Conservation (phyloP, 2,888 invertebrate genomes). For the Spilosoma lubricipeda region DNA sequence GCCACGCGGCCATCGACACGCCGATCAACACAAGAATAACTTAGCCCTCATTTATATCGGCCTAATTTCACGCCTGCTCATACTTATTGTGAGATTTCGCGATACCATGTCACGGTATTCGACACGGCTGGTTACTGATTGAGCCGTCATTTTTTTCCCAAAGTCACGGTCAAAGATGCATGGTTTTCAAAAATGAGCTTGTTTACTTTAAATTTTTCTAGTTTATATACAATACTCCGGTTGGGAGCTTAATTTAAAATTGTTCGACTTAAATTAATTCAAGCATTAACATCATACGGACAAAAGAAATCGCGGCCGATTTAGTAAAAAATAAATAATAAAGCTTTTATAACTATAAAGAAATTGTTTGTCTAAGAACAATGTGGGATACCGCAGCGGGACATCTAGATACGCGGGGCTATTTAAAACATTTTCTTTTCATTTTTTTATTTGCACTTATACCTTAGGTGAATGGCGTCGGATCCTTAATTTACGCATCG, state of each 20-base stretch:
- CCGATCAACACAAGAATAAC: constrained; percentile 68
- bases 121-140: constrained; percentile 78
- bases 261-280: constrained; percentile 73
- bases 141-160: constrained; percentile 70
- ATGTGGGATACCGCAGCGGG: constrained; percentile 82
- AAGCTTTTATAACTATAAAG: constrained; percentile 71
- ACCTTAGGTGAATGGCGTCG: constrained; percentile 75
- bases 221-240: constrained; percentile 52
- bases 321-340: constrained; percentile 78
- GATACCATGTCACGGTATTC: constrained; percentile 81
- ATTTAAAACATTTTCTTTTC: constrained; percentile 76
- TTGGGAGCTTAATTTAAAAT: constrained; percentile 64
- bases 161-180: constrained; percentile 27
- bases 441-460: constrained; percentile 75
- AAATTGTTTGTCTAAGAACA: constrained; percentile 86
- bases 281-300: constrained; percentile 73
- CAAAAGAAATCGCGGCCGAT: constrained; percentile 70
- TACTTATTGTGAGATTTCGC: constrained; percentile 79
- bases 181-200: constrained; percentile 23
- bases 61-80: constrained; percentile 83
- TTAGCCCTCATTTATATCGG: constrained; percentile 78
- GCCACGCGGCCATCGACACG: constrained; percentile 80
- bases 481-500: constrained; percentile 85
- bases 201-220: constrained; percentile 45
- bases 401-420: constrained; percentile 78